A percentile compares a stretch with the other conserved stretches of the same genome.
These are phyloP conservation scores for Cherax quadricarinatus DNA, from an alignment of 1,140 invertebrate species.

Conservation along the genomic window DNA sequence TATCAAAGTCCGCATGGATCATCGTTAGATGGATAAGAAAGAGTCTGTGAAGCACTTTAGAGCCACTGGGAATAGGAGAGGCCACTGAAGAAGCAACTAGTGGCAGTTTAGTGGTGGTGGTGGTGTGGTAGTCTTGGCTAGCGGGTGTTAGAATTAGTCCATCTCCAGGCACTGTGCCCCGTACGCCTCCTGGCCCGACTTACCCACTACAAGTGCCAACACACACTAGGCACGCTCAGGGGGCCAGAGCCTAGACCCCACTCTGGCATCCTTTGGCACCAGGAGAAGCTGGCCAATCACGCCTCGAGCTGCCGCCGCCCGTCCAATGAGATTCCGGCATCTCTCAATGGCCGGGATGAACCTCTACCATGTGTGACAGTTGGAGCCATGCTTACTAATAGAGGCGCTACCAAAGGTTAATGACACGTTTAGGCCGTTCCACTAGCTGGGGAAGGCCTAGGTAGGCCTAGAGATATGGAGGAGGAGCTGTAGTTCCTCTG, in stretches of 20 bases:
- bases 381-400: neutral
- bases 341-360: constrained; percentile 22
- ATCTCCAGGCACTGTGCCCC: constrained; percentile 30
- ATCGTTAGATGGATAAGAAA: neutral
- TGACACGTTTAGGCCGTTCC: neutral
- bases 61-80: neutral
- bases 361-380: constrained; percentile 19
- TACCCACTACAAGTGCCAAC: constrained; percentile 65
- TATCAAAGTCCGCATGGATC: constrained; percentile 8
- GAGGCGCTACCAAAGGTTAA: neutral
- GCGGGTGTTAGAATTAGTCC: neutral
- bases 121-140: neutral
- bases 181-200: constrained; percentile 48
- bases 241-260: constrained; percentile 25
- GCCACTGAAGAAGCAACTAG: neutral
- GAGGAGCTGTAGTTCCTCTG: neutral
- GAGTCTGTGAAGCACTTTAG: constrained; percentile 12
- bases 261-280: constrained; percentile 43
- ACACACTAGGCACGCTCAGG: constrained; percentile 58
- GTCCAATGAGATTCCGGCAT: constrained; percentile 42
- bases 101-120: neutral
- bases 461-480: neutral
- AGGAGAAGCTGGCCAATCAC: constrained; percentile 38
- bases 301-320: constrained; percentile 21
- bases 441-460: neutral